These are phyloP conservation scores for Leucoraja erinaceus DNA, from an alignment of 2,113 vertebrate genomes.

Conservation along the genomic window DNA sequence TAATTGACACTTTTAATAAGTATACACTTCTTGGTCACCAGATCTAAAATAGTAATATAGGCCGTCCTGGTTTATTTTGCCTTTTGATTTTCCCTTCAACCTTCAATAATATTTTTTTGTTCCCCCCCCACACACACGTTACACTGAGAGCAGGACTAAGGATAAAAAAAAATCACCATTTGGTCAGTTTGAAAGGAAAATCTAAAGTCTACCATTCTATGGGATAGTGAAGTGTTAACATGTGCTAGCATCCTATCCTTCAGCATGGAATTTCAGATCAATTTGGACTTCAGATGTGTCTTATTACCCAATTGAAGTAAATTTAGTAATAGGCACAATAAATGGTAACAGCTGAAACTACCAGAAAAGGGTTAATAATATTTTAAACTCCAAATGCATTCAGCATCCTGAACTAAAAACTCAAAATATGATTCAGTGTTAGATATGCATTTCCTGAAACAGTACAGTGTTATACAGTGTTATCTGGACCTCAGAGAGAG, in stretches of 20 bases:
- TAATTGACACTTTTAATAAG: too few species aligned
- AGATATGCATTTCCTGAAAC: background rate
- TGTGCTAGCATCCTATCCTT: background rate
- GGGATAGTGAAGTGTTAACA: background rate
- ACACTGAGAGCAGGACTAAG: too few species aligned
- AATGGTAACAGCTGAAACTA: background rate
- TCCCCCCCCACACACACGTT: too few species aligned
- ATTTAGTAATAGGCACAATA: background rate
- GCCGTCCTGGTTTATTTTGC: background rate
- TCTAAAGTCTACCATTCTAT: background rate
- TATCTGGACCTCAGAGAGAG: background rate
- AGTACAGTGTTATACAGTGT: background rate
- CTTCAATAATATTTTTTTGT: background rate
- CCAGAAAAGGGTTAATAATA: background rate
- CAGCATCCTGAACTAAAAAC: background rate
- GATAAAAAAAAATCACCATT: too few species aligned
- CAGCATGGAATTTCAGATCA: background rate
- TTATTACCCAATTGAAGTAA: background rate
- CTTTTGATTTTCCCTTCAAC: background rate
- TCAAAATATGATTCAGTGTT: background rate
- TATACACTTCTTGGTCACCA: too few species aligned
- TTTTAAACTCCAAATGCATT: background rate
- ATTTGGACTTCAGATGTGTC: background rate
- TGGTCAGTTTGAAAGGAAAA: constrained; percentile 18
- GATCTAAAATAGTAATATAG: too few species aligned